Evolutionary conservation across 2,113 vertebrate genomes (phyloP), one percentile per base, ranked within the genome.

Genomic region (Chionodraco myersi): DNA sequence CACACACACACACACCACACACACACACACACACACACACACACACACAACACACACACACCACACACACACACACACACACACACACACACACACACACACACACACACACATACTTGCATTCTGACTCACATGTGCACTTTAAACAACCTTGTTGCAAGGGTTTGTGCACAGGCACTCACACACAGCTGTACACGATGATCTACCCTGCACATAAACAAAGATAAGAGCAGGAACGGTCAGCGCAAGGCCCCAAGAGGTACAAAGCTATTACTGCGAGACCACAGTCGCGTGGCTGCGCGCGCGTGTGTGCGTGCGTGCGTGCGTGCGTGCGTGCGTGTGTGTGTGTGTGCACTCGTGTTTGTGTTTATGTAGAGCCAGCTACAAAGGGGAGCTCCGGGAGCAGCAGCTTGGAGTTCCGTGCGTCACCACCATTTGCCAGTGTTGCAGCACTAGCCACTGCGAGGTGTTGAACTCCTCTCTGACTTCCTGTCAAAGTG

Each of bases 181-280:
- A 68, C 77, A 79, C 82, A 79, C 73, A 69, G 66, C 53, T 23
- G 65, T 75, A 76, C 89, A 79, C 94, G 92, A 96, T 95, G 95
- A 95, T 97, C 96, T 96, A 93, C 91, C 94, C 93, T 92, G 92
- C 92, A 90, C 95, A 92, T 97, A 97, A 97, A 97, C 96, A 97
- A 95, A 96, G 96, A 96, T 97, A 96, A 97, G 93, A 93, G 90
- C 62, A 93, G 94, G 95, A 94, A 94, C 91, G 91, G 95, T 92
- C 93, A 76, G 89, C 80, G 71, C 85, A 70, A 91, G 86, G 91
- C 92, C 93, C 92, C 83, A 79, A 85, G 92, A 91, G 91, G 89
- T 80, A 86, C 93, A 77, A 77, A 87, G 93, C 88, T 82, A 87
- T 95, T 95, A 90, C 91, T 91, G 84, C 89, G 93, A 95, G 95